Base-by-base conservation (phyloP, 2,888 invertebrate species). In the Drosophila ustulata region DNA sequence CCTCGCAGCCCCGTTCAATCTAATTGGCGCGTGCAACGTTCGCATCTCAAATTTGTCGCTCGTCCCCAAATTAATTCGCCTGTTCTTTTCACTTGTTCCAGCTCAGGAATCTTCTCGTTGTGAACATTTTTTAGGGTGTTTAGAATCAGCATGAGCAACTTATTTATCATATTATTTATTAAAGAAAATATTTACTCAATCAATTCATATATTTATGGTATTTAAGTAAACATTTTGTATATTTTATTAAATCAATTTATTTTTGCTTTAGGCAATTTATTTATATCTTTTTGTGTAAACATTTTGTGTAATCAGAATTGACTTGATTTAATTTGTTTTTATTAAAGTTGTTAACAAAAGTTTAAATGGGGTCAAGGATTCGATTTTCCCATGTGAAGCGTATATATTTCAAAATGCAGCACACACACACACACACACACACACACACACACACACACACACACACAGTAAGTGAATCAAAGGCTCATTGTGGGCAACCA, bases 341-440 rank as follows among this genome's bases (percentile, higher is more conserved):
- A 18, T 30, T 41, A 32, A 47, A 39, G 34, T 41, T 23, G 34
- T 18, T 53, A 32, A 32, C 39, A n/a, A 58, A 43, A 25, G 7
- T 34, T 50, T 43, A 26, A 23, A 1, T 46, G 30, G 39, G 43
- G 47, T 43, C 28, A 55, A 47, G 39, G 46, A 72, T 77, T 76
- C 62, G 58, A 75, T 76, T 71, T 76, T 76, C 57, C 34, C 45
- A 43, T 41, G n/a, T 26, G 56, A 51, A 64, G 73, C 65, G 62
- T 52, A 30, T 57, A 13, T 52, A 51, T 58, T 59, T 71, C 25
- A 11, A 6, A 47, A 26, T 56, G 51, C 30, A 57, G 34, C 13
- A 49, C 7, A 34, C 34, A 52, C 34, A 52, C 13, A 37, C 26
- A 58, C 37, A 3, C 11, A 32, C 3, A 37, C 26, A 34, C 34